These are phyloP conservation scores for Stenodema calcarata DNA, from an alignment of 2,888 invertebrate species.

Conservation along the genomic window DNA sequence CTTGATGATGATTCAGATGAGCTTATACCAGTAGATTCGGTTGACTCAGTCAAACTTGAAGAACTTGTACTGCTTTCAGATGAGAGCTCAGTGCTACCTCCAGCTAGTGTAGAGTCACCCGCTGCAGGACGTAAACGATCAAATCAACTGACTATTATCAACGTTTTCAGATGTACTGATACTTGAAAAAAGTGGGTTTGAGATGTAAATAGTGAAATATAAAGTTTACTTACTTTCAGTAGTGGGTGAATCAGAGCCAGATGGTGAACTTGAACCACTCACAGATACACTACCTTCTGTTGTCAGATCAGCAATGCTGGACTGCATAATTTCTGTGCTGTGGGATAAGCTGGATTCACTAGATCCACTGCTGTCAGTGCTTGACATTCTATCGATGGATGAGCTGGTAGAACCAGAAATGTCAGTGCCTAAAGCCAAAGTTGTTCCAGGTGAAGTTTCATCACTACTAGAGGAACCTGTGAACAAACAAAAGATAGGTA, in stretches of 20 bases:
- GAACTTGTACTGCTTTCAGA: conserved; percentile 4
- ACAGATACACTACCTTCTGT: not conserved
- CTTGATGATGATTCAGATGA: conserved; percentile 25
- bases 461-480: not conserved
- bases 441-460: conserved; percentile 40
- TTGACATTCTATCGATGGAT: conserved; percentile 6
- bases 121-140: not conserved
- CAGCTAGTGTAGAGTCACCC: not conserved
- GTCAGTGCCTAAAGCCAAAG: conserved; percentile 51
- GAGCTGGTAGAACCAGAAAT: conserved; percentile 54
- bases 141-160: not conserved
- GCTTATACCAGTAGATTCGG: not conserved
- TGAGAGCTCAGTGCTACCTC: not conserved
- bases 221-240: not conserved
- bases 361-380: conserved; percentile 52
- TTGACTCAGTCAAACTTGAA: not conserved
- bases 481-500: not conserved
- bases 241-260: not conserved
- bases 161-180: too few species aligned
- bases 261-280: not conserved
- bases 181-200: too few species aligned
- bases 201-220: too few species aligned
- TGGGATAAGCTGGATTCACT: conserved; percentile 43
- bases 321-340: not conserved
- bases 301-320: not conserved